Evolutionary conservation across 2,888 invertebrate genomes (phyloP).

Genomic region (Conomelus anceps): DNA sequence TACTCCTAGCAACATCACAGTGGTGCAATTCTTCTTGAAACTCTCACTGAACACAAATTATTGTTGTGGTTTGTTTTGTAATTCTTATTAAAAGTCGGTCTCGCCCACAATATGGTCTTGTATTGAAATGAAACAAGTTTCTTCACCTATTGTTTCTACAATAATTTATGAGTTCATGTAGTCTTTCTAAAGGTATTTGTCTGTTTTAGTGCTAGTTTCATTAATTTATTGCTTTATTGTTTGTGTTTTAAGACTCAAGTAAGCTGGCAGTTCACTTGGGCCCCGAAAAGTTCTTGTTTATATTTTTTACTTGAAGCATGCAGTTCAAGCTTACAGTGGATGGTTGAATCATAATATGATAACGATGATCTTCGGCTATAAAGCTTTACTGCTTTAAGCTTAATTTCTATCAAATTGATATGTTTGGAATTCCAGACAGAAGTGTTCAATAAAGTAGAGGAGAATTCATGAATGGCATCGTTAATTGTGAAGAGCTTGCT

Average conservation of each 20-base stretch:
- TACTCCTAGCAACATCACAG: not conserved
- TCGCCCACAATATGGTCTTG: not conserved
- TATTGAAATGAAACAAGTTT: not conserved
- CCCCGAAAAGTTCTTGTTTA: not conserved
- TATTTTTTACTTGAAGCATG: not conserved
- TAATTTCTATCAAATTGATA: not conserved
- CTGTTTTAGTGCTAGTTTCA: not conserved
- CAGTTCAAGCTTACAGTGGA: not conserved
- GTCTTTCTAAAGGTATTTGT: not conserved
- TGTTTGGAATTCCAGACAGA: not conserved
- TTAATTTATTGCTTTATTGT: not conserved
- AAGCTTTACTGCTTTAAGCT: not conserved
- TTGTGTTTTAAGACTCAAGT: not conserved
- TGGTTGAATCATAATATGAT: not conserved
- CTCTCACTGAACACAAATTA: not conserved
- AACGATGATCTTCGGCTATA: not conserved
- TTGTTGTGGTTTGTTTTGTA: not conserved
- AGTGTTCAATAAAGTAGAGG: not conserved
- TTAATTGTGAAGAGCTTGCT: not conserved
- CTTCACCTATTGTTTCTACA: not conserved
- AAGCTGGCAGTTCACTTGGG: not conserved
- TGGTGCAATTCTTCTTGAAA: not conserved
- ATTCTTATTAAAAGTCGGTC: not conserved
- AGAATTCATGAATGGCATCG: not conserved
- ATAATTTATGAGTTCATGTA: not conserved